These are phyloP conservation scores for Augochlora pura DNA, from an alignment of 1,140 invertebrate species.

Conservation along the genomic window DNA sequence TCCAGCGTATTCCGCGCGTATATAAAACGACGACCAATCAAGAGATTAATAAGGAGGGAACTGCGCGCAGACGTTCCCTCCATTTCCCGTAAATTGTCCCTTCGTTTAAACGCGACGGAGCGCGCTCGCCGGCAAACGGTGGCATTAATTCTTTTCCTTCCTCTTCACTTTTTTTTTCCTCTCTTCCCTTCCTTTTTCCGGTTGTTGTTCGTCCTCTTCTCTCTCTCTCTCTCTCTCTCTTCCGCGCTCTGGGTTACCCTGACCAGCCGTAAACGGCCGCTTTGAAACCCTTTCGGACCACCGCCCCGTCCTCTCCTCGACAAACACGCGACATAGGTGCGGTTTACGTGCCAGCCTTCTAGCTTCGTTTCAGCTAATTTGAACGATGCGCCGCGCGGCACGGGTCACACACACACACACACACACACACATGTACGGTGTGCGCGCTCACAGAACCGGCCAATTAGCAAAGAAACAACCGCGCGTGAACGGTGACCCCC, in stretches of 20 bases:
- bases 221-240: too few species aligned
- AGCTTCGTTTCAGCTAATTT: slow-evolving; percentile 39
- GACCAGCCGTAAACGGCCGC: slow-evolving; percentile 24
- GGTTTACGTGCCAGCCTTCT: slow-evolving; percentile 12
- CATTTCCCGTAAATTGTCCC: slow-evolving; percentile 40
- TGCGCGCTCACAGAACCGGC: neutral
- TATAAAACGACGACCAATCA: slow-evolving; percentile 51
- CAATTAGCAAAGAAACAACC: slow-evolving; percentile 19
- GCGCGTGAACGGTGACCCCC: too few species aligned
- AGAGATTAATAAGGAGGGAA: slow-evolving; percentile 61
- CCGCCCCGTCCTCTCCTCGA: neutral
- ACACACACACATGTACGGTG: neutral
- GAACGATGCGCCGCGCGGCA: neutral
- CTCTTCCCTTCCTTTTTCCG: neutral
- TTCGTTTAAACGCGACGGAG: slow-evolving; percentile 17
- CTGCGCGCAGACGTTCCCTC: slow-evolving; percentile 31
- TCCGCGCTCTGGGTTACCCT: neutral
- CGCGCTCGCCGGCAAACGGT: neutral
- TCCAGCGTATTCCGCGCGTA: slow-evolving; percentile 36
- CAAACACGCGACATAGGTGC: slow-evolving; percentile 33
- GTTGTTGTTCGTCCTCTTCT: too few species aligned
- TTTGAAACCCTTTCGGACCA: slow-evolving; percentile 6
- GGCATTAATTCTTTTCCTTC: slow-evolving; percentile 1
- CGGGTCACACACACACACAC: neutral
- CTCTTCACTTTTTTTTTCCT: neutral